A percentile compares a stretch with the other conserved stretches of the same genome.
Conservation (phyloP, 2,113 vertebrate genomes). For the Himantopus leucocephalus region DNA sequence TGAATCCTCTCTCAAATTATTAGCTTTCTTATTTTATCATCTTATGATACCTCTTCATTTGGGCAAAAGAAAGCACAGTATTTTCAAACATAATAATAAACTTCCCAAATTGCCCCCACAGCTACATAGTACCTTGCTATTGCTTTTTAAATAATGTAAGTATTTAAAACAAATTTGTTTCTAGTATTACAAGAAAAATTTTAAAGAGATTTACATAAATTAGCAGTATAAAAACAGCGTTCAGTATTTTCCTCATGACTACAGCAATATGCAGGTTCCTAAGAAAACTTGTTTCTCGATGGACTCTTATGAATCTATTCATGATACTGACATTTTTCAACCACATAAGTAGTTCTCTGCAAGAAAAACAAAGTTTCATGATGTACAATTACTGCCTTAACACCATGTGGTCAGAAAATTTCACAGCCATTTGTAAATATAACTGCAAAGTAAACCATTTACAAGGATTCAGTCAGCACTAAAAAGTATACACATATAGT, state of each 20-base stretch:
- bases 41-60: neutral
- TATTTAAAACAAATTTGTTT: neutral
- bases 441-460: neutral
- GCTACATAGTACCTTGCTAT: neutral
- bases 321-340: conserved; percentile 33
- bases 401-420: neutral
- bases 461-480: neutral
- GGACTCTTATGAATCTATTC: conserved; percentile 1
- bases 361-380: conserved; percentile 46
- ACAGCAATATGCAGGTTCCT: neutral
- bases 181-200: neutral
- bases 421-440: neutral
- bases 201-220: neutral
- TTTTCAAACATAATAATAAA: neutral
- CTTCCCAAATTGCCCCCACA: neutral
- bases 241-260: neutral
- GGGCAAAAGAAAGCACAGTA: neutral
- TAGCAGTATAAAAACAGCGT: neutral
- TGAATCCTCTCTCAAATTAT: neutral
- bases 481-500: neutral
- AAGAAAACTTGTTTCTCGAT: conserved; percentile 16
- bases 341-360: conserved; percentile 27
- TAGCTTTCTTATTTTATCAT: neutral
- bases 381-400: conserved; percentile 7
- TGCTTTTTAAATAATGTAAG: neutral